These are phyloP conservation scores for Diphyllodes magnificus DNA, from an alignment of 2,113 vertebrate genomes.

Conservation along the genomic window DNA sequence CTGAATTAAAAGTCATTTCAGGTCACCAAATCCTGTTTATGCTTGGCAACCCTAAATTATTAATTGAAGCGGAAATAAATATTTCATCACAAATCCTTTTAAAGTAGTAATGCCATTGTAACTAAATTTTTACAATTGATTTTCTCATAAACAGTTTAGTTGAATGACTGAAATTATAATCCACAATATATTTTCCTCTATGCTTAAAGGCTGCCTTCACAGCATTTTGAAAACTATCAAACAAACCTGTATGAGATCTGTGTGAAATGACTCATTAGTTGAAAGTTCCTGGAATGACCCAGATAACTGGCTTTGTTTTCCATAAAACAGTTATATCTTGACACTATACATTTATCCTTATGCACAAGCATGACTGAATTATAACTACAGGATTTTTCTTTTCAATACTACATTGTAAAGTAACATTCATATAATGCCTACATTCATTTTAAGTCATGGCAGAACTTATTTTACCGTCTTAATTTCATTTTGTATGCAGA, in stretches of 20 bases:
- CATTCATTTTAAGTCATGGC: background rate
- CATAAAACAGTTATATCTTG: background rate
- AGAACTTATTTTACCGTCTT: background rate
- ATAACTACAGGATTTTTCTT: background rate
- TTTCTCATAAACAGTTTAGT: background rate
- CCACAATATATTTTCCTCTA: background rate
- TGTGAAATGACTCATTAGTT: background rate
- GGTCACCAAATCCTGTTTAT: background rate
- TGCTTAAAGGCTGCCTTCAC: background rate
- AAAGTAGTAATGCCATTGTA: background rate
- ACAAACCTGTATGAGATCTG: background rate
- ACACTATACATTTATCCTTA: background rate
- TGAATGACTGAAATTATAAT: background rate
- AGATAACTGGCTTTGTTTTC: background rate
- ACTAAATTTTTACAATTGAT: background rate
- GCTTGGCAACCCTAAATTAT: background rate
- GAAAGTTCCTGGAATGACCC: background rate
- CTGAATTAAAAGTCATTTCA: background rate
- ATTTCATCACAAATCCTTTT: background rate
- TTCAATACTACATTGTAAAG: background rate
- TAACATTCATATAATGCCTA: background rate
- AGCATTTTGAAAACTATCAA: background rate
- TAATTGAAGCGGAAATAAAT: background rate
- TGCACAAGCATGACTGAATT: background rate
- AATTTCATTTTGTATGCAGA: background rate